Evolutionary conservation across 1,140 invertebrate species (phyloP).

Genomic region (Lepidurus arcticus): DNA sequence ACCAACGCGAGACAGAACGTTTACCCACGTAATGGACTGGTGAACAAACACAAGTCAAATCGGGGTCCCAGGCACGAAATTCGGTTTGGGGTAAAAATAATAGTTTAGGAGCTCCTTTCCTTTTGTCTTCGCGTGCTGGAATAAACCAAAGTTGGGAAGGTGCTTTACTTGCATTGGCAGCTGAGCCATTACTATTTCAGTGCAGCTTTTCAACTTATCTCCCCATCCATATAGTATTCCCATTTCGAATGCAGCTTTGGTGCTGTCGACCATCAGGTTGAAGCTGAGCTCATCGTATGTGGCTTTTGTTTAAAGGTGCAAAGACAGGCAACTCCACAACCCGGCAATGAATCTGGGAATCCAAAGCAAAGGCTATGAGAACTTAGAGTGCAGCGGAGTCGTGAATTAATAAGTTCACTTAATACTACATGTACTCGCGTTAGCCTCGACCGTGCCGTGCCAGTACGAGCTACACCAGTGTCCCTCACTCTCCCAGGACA

Average conservation of each 20-base stretch:
- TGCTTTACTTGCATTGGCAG: too few relatives aligned
- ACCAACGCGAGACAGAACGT: neutral
- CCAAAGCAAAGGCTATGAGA: neutral
- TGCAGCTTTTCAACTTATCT: too few relatives aligned
- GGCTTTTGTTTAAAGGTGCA: neutral
- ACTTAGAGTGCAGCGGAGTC: neutral
- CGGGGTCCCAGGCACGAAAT: neutral
- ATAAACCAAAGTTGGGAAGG: too few relatives aligned
- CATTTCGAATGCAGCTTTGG: too few relatives aligned
- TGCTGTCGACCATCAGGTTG: neutral
- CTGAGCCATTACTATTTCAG: too few relatives aligned
- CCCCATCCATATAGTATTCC: too few relatives aligned
- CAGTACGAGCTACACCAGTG: neutral
- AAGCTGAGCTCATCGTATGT: neutral
- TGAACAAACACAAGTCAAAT: neutral
- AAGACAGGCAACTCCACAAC: neutral
- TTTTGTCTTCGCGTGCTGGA: too few relatives aligned
- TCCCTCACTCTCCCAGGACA: too few relatives aligned
- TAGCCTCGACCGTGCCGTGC: neutral
- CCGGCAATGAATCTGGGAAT: neutral
- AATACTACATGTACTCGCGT: neutral
- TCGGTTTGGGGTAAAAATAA: neutral
- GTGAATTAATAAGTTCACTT: neutral
- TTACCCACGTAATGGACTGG: neutral
- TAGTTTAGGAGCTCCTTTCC: too few relatives aligned